Base-by-base conservation (phyloP, 2,113 vertebrate species). In the Paramisgurnus dabryanus region DNA sequence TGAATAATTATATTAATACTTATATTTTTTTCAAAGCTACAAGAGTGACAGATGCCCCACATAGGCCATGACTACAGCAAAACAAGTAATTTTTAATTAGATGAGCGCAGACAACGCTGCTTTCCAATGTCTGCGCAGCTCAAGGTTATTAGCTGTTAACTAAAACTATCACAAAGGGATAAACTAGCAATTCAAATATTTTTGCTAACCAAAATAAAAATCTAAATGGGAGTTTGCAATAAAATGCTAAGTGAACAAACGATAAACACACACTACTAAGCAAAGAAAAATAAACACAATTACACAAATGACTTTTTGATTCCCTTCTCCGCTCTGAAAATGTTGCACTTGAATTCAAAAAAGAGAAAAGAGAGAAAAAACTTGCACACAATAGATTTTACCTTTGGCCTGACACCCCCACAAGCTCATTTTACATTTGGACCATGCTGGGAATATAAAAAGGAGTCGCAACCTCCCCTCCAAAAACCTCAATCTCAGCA, bases 81-180 rank as follows among this genome's bases (percentile, higher is more conserved):
- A 61, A 75, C 39, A 67, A 79, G 65, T 81, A 71, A 70, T 73
- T 68, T 65, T 12, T 71, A 63, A 70, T 76, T 76, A 65, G 47
- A 17, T 70, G 10, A 47, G 45, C 7, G 5, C 45, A 47, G 45
- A 47, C 3, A 34, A 34, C 27, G 27, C 27, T 34, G 27, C 27
- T 34, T 34, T 34, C 27, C 27, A 34, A 34, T 34, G 27, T 34
- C 27, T 34, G 27, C 22, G 22, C 22, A 22, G 22, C 27, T 34
- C 27, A 34, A 34, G 27, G 27, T 47, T 76, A 53, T 63, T 22
- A 64, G 15, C 49, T 80, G 67, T 73, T 15, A 53, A 60, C 43
- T 8, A 45, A 45, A 45, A 45, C 43, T 45, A 45, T 8, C 43
- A 45, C 4, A 2, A 34, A 34, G 27, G 43, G 8, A 8, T 7